Evolutionary conservation across 1,140 invertebrate genomes (phyloP).

Genomic region (Drosophila guanche): DNA sequence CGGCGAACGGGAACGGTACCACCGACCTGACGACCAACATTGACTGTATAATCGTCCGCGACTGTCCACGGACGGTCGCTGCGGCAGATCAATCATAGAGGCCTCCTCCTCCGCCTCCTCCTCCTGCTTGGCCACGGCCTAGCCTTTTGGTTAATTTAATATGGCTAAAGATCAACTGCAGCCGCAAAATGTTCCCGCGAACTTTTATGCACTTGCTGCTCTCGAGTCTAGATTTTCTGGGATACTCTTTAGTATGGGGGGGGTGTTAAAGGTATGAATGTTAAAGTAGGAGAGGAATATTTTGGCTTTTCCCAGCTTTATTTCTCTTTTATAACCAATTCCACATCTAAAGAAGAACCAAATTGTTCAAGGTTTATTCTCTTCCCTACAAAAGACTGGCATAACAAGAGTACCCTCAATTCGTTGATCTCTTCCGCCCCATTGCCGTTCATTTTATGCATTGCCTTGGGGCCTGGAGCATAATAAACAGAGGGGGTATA

Average conservation of each 20-base stretch:
- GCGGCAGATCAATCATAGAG: constrained; percentile 75
- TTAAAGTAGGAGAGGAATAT: neutral
- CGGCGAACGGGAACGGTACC: constrained; percentile 29
- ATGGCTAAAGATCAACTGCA: constrained; percentile 79
- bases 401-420: neutral
- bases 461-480: constrained; percentile 21
- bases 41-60: constrained; percentile 66
- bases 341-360: too few species aligned
- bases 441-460: too few species aligned
- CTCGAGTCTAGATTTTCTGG: constrained; percentile 37
- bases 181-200: constrained; percentile 74
- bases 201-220: constrained; percentile 66
- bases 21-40: constrained; percentile 64
- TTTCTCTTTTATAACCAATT: neutral
- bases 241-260: constrained; percentile 4
- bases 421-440: neutral
- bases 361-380: neutral
- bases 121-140: constrained; percentile 22
- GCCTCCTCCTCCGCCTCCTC: neutral
- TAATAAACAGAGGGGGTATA: constrained; percentile 16
- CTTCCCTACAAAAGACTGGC: too few species aligned
- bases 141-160: constrained; percentile 79
- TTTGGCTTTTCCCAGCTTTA: too few species aligned
- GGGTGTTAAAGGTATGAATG: neutral
- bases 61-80: constrained; percentile 37